These are phyloP conservation scores for Trichoplusia ni DNA, from an alignment of 1,140 invertebrate genomes.

Conservation along the genomic window DNA sequence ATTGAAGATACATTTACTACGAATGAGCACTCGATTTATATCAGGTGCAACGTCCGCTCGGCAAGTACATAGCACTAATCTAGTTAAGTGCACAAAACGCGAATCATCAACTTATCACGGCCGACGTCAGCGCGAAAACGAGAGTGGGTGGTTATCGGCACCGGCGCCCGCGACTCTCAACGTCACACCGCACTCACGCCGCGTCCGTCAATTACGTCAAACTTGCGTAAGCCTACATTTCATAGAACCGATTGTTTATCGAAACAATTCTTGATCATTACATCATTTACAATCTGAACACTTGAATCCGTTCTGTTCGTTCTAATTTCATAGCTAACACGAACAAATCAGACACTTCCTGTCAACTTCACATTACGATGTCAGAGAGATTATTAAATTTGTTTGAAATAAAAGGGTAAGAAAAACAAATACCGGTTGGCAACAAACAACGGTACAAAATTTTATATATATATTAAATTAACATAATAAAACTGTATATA, in stretches of 20 bases:
- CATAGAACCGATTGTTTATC: slow-evolving; percentile 38
- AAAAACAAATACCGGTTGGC: too few species aligned
- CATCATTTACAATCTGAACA: slow-evolving; percentile 28
- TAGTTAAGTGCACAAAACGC: slow-evolving; percentile 25
- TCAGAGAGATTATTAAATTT: too few species aligned
- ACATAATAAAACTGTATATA: too few species aligned
- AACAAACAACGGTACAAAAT: too few species aligned
- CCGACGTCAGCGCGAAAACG: slow-evolving; percentile 50
- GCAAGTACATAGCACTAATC: slow-evolving; percentile 4
- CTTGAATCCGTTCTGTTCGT: background rate
- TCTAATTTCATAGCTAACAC: background rate
- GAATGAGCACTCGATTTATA: background rate
- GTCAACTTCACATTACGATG: too few species aligned
- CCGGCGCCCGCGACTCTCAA: slow-evolving; percentile 33
- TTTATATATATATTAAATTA: too few species aligned
- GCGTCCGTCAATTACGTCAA: slow-evolving; percentile 32
- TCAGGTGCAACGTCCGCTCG: background rate
- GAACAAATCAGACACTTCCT: slow-evolving; percentile 14
- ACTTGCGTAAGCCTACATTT: slow-evolving; percentile 36
- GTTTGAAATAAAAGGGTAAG: too few species aligned
- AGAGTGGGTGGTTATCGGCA: slow-evolving; percentile 51
- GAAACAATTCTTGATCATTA: slow-evolving; percentile 35
- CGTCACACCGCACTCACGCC: slow-evolving; percentile 37
- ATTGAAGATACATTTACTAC: background rate
- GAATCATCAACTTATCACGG: slow-evolving; percentile 48